A percentile compares a stretch with the other conserved stretches of the same genome.
Evolutionary conservation across 2,888 invertebrate species (phyloP).

Genomic region (Coremacera marginata): DNA sequence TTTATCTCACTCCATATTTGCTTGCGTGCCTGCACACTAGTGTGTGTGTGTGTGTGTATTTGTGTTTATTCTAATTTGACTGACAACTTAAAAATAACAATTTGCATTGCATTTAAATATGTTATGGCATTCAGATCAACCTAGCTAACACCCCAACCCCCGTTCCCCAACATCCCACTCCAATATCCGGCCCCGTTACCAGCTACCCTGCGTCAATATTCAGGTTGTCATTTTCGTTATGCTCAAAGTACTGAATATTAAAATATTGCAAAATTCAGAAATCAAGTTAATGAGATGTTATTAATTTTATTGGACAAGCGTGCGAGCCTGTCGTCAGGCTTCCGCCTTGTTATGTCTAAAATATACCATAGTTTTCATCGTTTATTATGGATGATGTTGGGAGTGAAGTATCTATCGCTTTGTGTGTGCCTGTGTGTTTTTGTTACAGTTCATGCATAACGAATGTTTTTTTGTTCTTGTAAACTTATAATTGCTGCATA

Average conservation of each 20-base stretch:
- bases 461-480: neutral
- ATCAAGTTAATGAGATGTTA: constrained; percentile 43
- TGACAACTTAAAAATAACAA: constrained; percentile 56
- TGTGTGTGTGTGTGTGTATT: constrained; percentile 13
- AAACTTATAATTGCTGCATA: constrained; percentile 29
- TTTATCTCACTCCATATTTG: neutral
- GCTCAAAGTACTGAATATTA: constrained; percentile 32
- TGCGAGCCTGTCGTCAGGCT: constrained; percentile 27
- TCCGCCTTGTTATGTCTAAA: neutral
- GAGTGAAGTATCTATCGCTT: neutral
- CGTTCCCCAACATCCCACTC: neutral
- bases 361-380: neutral
- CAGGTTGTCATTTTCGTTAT: constrained; percentile 8
- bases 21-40: neutral
- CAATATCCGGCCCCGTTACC: neutral
- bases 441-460: constrained; percentile 4
- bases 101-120: constrained; percentile 61
- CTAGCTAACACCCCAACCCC: too few species aligned
- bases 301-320: constrained; percentile 43
- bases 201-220: neutral
- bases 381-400: neutral
- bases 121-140: neutral
- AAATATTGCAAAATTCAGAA: constrained; percentile 27
- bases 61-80: constrained; percentile 39
- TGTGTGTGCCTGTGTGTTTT: neutral